A percentile compares a stretch with the other conserved stretches of the same genome.
Conservation (phyloP, 1,140 invertebrate genomes). For the Drosophila azteca region DNA sequence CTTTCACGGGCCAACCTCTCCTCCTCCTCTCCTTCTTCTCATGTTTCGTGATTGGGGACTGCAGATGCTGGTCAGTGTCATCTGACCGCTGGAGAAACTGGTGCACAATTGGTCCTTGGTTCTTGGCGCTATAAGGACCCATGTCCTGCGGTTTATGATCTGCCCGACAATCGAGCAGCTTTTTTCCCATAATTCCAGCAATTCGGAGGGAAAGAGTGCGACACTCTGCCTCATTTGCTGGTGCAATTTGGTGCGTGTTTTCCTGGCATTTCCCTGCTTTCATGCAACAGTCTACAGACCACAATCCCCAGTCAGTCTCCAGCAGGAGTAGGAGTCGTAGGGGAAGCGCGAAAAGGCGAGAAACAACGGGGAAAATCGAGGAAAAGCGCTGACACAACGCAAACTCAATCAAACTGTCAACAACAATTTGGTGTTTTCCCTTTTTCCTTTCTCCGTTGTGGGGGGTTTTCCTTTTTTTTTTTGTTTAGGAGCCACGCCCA, state of each 20-base stretch:
- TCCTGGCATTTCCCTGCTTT: no score
- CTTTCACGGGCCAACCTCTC: background rate
- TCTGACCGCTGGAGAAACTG: conserved; percentile 35
- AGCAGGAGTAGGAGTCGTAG: no score
- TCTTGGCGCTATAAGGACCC: background rate
- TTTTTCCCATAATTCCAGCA: conserved; percentile 5
- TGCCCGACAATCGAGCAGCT: background rate
- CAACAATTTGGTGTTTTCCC: conserved; percentile 36
- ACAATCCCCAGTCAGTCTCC: no score
- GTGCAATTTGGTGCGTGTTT: no score
- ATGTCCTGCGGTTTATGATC: conserved; percentile 38
- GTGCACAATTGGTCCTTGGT: conserved; percentile 34
- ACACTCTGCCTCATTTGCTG: no score
- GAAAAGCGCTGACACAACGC: conserved; percentile 43
- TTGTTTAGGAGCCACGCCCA: conserved; percentile 28
- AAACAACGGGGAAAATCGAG: background rate
- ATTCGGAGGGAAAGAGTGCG: no score
- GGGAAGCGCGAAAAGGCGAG: no score
- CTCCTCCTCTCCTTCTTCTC: background rate
- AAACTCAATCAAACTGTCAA: conserved; percentile 57
- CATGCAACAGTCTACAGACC: no score
- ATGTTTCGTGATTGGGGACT: background rate
- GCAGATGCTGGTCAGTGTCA: conserved; percentile 13
- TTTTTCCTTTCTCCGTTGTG: no score
- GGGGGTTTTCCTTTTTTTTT: no score